These are phyloP conservation scores for Ageneiosus marmoratus DNA, from an alignment of 2,113 vertebrate genomes.

Conservation along the genomic window DNA sequence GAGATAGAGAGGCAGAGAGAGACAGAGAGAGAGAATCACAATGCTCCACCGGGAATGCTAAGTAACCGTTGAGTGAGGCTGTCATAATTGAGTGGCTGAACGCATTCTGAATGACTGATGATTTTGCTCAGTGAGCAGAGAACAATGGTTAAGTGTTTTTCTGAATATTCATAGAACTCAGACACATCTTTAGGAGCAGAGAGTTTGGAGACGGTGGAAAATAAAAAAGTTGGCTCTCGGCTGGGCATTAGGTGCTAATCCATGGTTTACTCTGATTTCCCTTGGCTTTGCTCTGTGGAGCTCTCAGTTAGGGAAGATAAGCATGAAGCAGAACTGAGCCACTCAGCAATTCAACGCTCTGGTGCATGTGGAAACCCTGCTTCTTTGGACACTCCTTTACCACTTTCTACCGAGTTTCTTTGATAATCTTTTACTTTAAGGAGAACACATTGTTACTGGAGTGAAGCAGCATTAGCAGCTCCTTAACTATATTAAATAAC, in stretches of 20 bases:
- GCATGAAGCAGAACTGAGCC: constrained; percentile 30
- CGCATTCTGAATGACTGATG: constrained; percentile 22
- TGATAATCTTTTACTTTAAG: constrained; percentile 8
- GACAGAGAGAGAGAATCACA: constrained; percentile 15
- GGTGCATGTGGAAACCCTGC: background rate
- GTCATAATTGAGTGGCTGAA: constrained; percentile 14
- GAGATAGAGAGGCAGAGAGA: background rate
- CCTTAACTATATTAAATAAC: background rate
- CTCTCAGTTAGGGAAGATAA: background rate
- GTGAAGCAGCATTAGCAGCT: background rate
- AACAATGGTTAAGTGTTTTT: constrained; percentile 12
- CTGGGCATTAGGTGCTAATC: constrained; percentile 10
- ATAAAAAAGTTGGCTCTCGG: background rate
- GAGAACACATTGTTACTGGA: background rate
- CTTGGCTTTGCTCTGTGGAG: constrained; percentile 13
- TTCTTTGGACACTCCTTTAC: constrained; percentile 3
- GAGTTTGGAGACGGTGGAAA: background rate
- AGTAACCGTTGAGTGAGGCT: constrained; percentile 15
- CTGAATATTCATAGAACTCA: constrained; percentile 21
- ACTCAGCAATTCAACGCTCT: constrained; percentile 24
- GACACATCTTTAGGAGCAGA: background rate
- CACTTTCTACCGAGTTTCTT: constrained; percentile 10
- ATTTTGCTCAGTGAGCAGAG: constrained; percentile 28
- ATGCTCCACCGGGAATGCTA: constrained; percentile 6
- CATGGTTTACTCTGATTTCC: background rate